A percentile compares a stretch with the other conserved stretches of the same genome.
Conservation (phyloP, 2,888 invertebrate genomes). For the Callosobruchus maculatus region DNA sequence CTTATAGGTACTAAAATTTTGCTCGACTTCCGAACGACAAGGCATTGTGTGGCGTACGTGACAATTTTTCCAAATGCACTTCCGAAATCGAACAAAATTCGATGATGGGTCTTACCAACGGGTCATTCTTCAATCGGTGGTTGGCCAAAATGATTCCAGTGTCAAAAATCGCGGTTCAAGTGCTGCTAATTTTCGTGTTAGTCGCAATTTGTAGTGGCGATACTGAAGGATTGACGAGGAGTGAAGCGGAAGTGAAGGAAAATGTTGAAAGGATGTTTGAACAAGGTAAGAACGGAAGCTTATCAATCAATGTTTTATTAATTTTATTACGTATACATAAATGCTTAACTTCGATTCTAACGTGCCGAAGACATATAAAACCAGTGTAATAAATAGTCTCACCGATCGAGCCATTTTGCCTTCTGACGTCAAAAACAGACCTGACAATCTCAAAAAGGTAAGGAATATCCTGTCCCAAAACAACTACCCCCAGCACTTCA, state of each 20-base stretch:
- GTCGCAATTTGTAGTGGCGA: conserved; percentile 9
- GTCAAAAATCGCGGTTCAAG: neutral
- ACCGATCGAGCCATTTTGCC: too few relatives aligned
- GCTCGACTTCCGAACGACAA: neutral
- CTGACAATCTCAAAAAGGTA: too few relatives aligned
- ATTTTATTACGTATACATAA: too few relatives aligned
- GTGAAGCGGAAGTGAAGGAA: conserved; percentile 4
- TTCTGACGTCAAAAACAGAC: too few relatives aligned
- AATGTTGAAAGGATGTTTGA: conserved; percentile 23
- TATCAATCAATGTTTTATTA: too few relatives aligned
- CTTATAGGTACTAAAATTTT: neutral
- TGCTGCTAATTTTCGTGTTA: conserved; percentile 6
- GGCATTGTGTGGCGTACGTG: neutral
- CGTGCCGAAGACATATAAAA: too few relatives aligned
- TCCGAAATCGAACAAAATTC: neutral
- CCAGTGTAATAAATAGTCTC: too few relatives aligned
- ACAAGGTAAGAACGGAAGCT: conserved; percentile 16
- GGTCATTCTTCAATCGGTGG: neutral
- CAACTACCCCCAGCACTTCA: too few relatives aligned
- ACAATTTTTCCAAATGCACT: neutral
- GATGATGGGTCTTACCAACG: neutral
- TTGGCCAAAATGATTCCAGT: neutral
- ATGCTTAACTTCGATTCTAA: too few relatives aligned
- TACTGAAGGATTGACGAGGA: neutral
- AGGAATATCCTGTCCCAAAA: too few relatives aligned